A percentile compares a stretch with the other conserved stretches of the same genome.
phyloP scores from a whole-genome alignment of 2,888 invertebrate species.

The Zootermopsis nevadensis region DNA sequence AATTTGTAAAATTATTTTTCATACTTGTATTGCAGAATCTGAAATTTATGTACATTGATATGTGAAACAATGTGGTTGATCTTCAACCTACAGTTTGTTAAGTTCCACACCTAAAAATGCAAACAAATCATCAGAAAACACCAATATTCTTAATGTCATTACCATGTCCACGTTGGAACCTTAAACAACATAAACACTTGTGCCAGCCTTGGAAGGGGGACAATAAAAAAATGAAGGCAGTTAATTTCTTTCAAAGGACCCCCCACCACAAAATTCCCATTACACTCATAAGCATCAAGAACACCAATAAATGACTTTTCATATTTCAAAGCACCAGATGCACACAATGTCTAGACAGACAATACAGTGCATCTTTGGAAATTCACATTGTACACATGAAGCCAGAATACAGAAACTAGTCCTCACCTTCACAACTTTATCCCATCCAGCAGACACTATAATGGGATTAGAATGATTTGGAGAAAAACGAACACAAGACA shows the following conservation, averaged over 20 bases:
- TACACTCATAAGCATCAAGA: no score
- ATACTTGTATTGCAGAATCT: no score
- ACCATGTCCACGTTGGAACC: constrained; percentile 21
- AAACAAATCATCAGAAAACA: constrained; percentile 43
- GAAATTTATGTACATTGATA: no score
- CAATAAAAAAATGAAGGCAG: no score
- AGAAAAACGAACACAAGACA: constrained; percentile 73
- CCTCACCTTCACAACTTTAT: constrained; percentile 73
- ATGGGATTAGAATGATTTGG: constrained; percentile 72
- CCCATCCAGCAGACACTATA: constrained; percentile 75
- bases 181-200: neutral
- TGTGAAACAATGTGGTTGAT: constrained; percentile 73
- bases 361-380: no score
- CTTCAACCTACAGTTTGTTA: constrained; percentile 74
- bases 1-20: no score
- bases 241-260: no score
- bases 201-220: no score
- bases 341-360: neutral
- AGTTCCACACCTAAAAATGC: constrained; percentile 71
- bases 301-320: no score
- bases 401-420: neutral
- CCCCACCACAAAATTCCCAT: no score
- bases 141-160: constrained; percentile 1
- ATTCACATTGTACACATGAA: neutral
- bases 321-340: no score